A percentile compares a stretch with the other conserved stretches of the same genome.
Evolutionary conservation across 2,113 vertebrate species (phyloP).

Genomic region (Pituophis catenifer): DNA sequence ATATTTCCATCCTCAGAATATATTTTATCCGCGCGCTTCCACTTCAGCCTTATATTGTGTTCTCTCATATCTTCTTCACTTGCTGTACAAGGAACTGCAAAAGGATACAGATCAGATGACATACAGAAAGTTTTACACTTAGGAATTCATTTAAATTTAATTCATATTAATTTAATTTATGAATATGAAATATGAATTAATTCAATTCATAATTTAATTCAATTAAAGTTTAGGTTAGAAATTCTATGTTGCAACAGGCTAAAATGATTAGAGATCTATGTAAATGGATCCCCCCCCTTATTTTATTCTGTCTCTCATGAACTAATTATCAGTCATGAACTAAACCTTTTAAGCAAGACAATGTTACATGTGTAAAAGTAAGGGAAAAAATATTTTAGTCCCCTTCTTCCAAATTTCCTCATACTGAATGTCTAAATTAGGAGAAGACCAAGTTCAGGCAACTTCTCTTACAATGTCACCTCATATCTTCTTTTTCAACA

Average conservation of each 20-base stretch:
- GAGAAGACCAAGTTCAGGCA: not conserved
- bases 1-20: fast-evolving
- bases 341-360: not conserved
- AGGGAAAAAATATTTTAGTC: not conserved
- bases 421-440: not conserved
- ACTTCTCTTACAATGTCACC: not conserved
- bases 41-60: not conserved
- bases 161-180: too few species aligned
- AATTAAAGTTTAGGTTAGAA: not conserved
- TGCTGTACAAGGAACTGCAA: slow-evolving; percentile 47
- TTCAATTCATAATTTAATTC: not conserved
- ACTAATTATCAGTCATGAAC: not conserved
- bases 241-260: not conserved
- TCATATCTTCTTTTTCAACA: not conserved
- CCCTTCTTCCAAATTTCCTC: not conserved
- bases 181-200: too few species aligned
- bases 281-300: not conserved
- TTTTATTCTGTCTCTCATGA: not conserved
- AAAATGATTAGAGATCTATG: not conserved
- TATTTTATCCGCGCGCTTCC: not conserved
- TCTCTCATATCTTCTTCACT: fast-evolving
- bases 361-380: not conserved
- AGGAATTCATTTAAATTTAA: not conserved
- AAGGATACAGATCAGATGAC: not conserved
- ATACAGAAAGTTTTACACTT: not conserved